phyloP scores from a whole-genome alignment of 2,113 vertebrate genomes.

The Megaceryle maxima region DNA sequence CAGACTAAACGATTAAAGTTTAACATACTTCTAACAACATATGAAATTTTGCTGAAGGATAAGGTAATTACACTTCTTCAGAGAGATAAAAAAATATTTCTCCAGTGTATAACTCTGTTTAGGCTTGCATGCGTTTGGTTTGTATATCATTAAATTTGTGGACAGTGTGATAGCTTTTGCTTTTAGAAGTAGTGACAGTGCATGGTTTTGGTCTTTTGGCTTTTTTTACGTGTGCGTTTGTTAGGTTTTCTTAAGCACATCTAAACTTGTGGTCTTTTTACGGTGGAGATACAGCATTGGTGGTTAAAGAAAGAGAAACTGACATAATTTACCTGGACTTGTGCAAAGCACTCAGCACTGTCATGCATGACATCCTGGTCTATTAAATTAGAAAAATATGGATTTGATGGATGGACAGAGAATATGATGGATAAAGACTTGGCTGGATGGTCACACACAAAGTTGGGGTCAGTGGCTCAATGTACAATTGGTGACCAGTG shows the following conservation, averaged over 20 bases:
- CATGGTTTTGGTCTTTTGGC: fast-evolving
- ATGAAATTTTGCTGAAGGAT: slow-evolving; percentile 97
- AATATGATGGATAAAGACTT: no score
- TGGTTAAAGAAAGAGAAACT: no score
- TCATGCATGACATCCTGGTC: no score
- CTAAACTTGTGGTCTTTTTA: neutral
- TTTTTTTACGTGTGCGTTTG: neutral
- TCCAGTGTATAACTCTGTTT: neutral
- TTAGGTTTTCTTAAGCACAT: neutral
- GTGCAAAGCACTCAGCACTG: no score
- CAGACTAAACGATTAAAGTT: slow-evolving; percentile 95
- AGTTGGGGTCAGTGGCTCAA: no score
- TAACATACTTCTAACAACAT: slow-evolving; percentile 95
- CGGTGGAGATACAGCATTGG: no score
- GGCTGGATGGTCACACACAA: no score
- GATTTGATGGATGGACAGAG: no score
- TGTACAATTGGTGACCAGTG: no score
- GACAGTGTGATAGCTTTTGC: neutral
- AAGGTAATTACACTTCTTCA: slow-evolving; percentile 78
- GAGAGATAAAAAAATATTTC: neutral
- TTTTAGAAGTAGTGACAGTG: neutral
- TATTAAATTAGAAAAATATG: no score
- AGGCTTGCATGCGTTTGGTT: neutral
- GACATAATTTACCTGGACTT: no score
- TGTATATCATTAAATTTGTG: neutral